Evolutionary conservation across 2,888 invertebrate species (phyloP), one percentile per base, ranked within the genome.

Genomic region (Macropis europaea): DNA sequence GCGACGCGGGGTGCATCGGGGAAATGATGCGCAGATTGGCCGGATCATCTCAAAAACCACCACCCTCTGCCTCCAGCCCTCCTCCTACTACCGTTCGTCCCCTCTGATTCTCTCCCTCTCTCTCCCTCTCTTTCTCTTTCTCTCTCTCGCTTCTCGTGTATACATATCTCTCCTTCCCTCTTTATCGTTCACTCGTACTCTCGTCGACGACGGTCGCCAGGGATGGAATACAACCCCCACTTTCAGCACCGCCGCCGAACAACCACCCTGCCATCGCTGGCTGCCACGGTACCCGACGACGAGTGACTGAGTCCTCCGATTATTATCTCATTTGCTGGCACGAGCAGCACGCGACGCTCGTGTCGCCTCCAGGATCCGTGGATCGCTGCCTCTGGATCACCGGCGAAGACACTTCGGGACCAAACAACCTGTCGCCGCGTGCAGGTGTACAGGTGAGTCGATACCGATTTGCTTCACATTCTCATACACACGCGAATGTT

Each of bases 1-100:
- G 72, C 76, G 67, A 68, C 68, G 77, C 75, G 74, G 74, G 79
- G 82, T 81, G 82, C 82, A 82, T 81, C 75, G 87, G 87, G 88
- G 86, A 89, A 89, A 89, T 89, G 89, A 90, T 90, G 90, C 90
- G 90, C 90, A 90, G 90, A 89, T 90, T 90, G 89, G 90, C 90
- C 87, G 89, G 90, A 90, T 90, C 90, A 90, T 90, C 90, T 90
- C 88, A 87, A 89, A 89, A 89, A 89, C 87, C 88, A 84, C 86
- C 88, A 84, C 83, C 84, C 83, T 84, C 85, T 68, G 74, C 79
- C 74, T 77, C 77, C 74, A 68, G 74, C 56, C 61, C 73, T 67
- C 73, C 75, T 74, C 81, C 66, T 63, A 47, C 74, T 32, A 9
- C 42, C 53, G 40, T 53, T 64, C 66, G 60, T 57, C 56, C 74